Conservation (phyloP, 2,113 vertebrate species). For the Petromus typicus region DNA sequence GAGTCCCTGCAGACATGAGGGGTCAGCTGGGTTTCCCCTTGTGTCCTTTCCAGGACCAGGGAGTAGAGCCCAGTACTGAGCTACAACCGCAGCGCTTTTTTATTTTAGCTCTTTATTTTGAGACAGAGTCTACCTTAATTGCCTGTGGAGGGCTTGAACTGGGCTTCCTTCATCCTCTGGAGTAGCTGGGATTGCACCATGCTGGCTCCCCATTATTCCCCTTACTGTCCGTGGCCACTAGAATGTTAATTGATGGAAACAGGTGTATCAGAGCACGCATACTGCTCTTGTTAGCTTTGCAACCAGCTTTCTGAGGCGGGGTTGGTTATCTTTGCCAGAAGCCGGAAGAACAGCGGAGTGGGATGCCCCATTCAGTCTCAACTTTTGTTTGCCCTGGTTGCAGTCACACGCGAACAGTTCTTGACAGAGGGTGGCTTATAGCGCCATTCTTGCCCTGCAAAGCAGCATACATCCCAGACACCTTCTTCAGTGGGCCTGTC, state of each 20-base stretch:
- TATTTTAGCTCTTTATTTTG: not conserved
- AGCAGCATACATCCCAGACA: rapidly evolving
- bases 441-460: not conserved
- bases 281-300: not conserved
- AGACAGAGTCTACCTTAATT: not conserved
- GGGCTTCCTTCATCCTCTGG: not conserved
- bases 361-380: not conserved
- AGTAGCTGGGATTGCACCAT: not conserved
- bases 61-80: not conserved
- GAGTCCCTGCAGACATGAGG: not conserved
- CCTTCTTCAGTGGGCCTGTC: too few species aligned
- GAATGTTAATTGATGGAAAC: not conserved
- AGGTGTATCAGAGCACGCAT: not conserved
- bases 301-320: not conserved
- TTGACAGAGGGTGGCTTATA: rapidly evolving
- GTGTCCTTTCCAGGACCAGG: too few species aligned
- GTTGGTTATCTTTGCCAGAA: not conserved
- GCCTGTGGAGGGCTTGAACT: not conserved
- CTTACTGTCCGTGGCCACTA: not conserved
- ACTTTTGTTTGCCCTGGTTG: not conserved
- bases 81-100: not conserved
- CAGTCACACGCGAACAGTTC: not conserved
- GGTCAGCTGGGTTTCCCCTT: rapidly evolving
- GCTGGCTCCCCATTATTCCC: not conserved
- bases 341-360: not conserved